Percentiles rank a stretch among this genome's conserved stretches.
Evolutionary conservation across 2,888 invertebrate genomes (phyloP).

Genomic region (Sipha maydis): DNA sequence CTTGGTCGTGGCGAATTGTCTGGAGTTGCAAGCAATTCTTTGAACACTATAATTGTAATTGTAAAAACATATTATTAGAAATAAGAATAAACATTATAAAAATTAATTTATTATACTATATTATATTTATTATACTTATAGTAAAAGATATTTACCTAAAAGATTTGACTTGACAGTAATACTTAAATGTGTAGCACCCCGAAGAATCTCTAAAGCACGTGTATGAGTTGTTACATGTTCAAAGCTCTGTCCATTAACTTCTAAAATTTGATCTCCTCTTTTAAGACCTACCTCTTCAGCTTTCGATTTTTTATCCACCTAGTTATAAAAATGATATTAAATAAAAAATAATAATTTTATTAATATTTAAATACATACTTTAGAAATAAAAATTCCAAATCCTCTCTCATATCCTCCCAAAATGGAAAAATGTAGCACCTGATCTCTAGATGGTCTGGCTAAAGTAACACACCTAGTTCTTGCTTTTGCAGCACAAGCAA

Average conservation of each 20-base stretch:
- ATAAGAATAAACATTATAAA: neutral
- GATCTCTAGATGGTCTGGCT: constrained; percentile 91
- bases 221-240: constrained; percentile 91
- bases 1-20: constrained; percentile 84
- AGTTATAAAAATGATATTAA: neutral
- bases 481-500: constrained; percentile 97
- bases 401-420: constrained; percentile 92
- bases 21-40: constrained; percentile 79
- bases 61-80: too few species aligned
- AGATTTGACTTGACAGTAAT: constrained; percentile 97
- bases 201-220: constrained; percentile 90
- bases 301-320: constrained; percentile 90
- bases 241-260: constrained; percentile 97
- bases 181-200: constrained; percentile 93
- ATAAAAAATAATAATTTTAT: neutral
- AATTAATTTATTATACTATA: neutral
- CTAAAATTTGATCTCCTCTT: constrained; percentile 96
- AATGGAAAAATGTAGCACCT: constrained; percentile 91
- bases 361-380: constrained; percentile 68
- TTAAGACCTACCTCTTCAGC: constrained; percentile 96
- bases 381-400: constrained; percentile 93
- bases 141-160: constrained; percentile 71
- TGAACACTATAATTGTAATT: constrained; percentile 70
- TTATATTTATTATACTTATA: neutral
- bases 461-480: constrained; percentile 90